These are phyloP conservation scores for Chiridota heheva DNA, from an alignment of 35 echinoderm and acorn worm genomes.

Conservation along the genomic window DNA sequence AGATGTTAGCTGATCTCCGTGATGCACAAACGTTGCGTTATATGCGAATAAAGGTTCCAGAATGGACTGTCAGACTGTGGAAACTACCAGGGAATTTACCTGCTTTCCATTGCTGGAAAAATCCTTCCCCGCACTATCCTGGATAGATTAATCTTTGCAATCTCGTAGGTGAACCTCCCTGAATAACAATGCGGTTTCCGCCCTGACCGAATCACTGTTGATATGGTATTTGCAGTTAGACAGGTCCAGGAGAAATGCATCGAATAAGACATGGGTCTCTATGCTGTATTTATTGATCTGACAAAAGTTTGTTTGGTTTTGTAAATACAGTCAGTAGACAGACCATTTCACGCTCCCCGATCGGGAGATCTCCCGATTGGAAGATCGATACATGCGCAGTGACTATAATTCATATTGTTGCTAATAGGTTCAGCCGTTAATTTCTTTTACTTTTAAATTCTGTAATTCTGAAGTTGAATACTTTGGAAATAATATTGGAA, in stretches of 20 bases:
- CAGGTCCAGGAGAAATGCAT: slow-evolving; percentile 30
- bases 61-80: background rate
- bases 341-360: too few relatives aligned
- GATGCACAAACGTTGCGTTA: slow-evolving; percentile 37
- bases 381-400: too few relatives aligned
- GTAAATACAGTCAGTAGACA: too few relatives aligned
- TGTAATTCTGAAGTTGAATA: too few relatives aligned
- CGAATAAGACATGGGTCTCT: slow-evolving; percentile 7
- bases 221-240: slow-evolving; percentile 15
- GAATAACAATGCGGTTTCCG: slow-evolving; percentile 26
- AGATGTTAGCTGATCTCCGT: slow-evolving; percentile 20
- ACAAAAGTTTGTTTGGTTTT: slow-evolving; percentile 47
- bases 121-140: background rate
- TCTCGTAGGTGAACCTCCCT: background rate
- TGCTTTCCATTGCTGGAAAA: background rate
- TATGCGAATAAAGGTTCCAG: slow-evolving; percentile 45
- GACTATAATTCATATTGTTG: too few relatives aligned
- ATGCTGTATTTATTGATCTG: slow-evolving; percentile 27
- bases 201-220: slow-evolving; percentile 30
- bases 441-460: too few relatives aligned
- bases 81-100: background rate
- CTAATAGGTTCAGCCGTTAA: too few relatives aligned
- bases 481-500: too few relatives aligned
- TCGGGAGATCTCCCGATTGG: too few relatives aligned
- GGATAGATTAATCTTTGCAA: background rate